Base-by-base conservation (phyloP, 2,797 vertebrate genomes). In the Ciconia nigra region DNA sequence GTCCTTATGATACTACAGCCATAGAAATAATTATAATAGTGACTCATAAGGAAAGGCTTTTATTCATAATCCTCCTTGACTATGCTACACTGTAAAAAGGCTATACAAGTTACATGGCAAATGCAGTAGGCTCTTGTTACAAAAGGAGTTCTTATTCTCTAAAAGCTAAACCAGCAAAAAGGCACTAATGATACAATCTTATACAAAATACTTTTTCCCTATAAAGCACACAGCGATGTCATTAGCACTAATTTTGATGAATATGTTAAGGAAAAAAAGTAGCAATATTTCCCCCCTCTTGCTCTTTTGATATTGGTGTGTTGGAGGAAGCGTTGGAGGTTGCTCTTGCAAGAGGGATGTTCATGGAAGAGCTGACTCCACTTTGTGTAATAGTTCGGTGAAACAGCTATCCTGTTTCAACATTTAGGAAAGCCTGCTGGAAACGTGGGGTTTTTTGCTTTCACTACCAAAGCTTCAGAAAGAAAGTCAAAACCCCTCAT, bases 11-110 rank as follows among this genome's bases (percentile, higher is more conserved):
- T 62, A 29, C 28, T 69, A 13, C 65, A 89, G 73, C 21, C 79
- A 79, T 89, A 87, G 67, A 72, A 96, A 93, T 74, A 46, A 78
- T 91, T 76, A 19, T 41, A 79, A 22, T 25, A 26, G 25, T 93
- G 95, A 81, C 52, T 96, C 71, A 82, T 19, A 37, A 82, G 52
- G 41, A 33, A 71, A 72, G 51, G 37, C 80, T 91, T 94, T 76
- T 72, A 35, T 87, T 94, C 22, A 20, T 69, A 37, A 62, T 35
- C 17, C 58, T 70, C 15, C 28, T 83, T 57, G 47, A 61, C 79
- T 88, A 11, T 31, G 61, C 66, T 69, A 5, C 7, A 6, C 72
- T 82, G 52, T 83, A 29, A 71, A 71, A 66, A 74, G 70, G 16
- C 65, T 6, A 2, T 26, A 25, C 19, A 72, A 91, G 54, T 87